Base-by-base conservation (phyloP, 2,797 vertebrate genomes). In the Menidia menidia region DNA sequence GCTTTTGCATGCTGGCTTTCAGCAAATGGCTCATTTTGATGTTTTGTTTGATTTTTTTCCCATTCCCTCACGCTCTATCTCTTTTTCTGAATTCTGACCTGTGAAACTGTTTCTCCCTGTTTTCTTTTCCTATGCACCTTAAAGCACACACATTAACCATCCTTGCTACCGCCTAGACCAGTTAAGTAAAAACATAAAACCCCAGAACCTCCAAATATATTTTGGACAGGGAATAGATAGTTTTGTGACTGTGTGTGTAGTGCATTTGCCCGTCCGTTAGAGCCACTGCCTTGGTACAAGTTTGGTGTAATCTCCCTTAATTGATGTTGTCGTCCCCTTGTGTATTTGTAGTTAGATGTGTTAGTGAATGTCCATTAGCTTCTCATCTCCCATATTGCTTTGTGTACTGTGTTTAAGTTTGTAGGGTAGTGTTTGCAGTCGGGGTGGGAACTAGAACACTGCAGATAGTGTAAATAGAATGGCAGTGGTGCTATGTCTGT, bases 161-260 rank as follows among this genome's bases (percentile, higher is more conserved):
- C 98, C 97, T 97, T 99, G 98, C 97, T 99, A 99, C 98, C 97
- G 97, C 96, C 97, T 98, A 98, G 97, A 99, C 96, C 98, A 99
- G 98, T 99, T 99, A 99, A 99, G 98, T 99, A 97, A 97, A 96
- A 94, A 93, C 86, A 88, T 72, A 76, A 90, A 91, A 90, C 82
- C 77, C 84, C 85, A 82, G 67, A 91, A 84, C 73, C 70, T 86
- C 66, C 80, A 73, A 83, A 71, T 86, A 39, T 83, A 57, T 81
- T 73, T 82, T 78, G 69, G 42, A 67, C 54, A 77, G 61, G 77
- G 70, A 62, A 42, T 75, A 73, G 77, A 78, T 73, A 74, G 63
- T 68, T 73, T 16, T 86, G 59, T 81, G 51, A 81, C 41, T 73
- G 56, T 83, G 33, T 73, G 14, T 76, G 32, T 68, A 56, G 48